Percentiles rank a stretch among this genome's conserved stretches.
Conservation (phyloP, 1,140 invertebrate genomes). For the Drosophila neocordata region DNA sequence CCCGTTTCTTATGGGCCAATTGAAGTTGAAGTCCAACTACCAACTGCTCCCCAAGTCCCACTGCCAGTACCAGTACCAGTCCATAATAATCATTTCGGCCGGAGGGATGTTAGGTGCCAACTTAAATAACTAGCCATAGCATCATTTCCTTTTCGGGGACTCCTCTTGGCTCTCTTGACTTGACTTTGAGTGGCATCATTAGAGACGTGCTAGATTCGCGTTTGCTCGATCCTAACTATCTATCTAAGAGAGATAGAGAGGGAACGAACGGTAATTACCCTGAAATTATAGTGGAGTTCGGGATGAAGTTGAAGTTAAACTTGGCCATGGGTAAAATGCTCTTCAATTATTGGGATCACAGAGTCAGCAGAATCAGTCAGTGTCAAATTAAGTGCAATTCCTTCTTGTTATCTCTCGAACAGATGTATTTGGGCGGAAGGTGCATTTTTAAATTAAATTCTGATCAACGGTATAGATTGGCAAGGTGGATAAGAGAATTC, state of each 20-base stretch:
- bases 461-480: not conserved
- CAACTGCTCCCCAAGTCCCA: slow-evolving; percentile 41
- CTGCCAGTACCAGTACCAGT: slow-evolving; percentile 32
- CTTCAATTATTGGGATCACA: slow-evolving; percentile 66
- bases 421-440: not conserved
- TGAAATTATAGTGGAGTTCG: slow-evolving; percentile 68
- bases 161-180: slow-evolving; percentile 35
- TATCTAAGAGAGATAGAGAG: slow-evolving; percentile 14
- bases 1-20: slow-evolving; percentile 18
- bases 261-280: slow-evolving; percentile 58
- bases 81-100: slow-evolving; percentile 67
- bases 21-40: slow-evolving; percentile 3
- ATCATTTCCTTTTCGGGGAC: slow-evolving; percentile 41
- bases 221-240: slow-evolving; percentile 18
- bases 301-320: slow-evolving; percentile 36
- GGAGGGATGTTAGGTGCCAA: slow-evolving; percentile 76
- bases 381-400: slow-evolving; percentile 63
- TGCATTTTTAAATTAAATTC: not conserved
- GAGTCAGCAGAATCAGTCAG: slow-evolving; percentile 39
- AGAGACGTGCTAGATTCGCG: slow-evolving; percentile 78
- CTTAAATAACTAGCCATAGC: slow-evolving; percentile 67
- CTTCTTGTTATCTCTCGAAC: slow-evolving; percentile 42
- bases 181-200: slow-evolving; percentile 76
- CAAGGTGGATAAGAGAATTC: not conserved
- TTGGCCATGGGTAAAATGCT: slow-evolving; percentile 25